Conservation (phyloP, 2,888 invertebrate genomes). For the Volucella inflata region DNA sequence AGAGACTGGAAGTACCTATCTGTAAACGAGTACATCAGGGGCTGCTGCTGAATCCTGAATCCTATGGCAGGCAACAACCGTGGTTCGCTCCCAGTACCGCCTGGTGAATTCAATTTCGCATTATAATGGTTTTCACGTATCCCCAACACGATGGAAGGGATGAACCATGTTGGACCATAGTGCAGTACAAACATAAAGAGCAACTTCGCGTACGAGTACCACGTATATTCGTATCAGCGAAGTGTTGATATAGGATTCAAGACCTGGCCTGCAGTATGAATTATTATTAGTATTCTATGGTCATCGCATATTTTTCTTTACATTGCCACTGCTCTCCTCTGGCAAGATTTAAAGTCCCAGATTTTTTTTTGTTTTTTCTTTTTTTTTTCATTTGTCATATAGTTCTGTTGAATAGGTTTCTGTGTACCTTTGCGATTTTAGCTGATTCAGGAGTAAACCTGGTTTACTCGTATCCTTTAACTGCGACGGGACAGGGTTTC, state of each 20-base stretch:
- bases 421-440: constrained; percentile 42
- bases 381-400: not conserved
- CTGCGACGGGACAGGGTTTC: constrained; percentile 11
- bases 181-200: constrained; percentile 1
- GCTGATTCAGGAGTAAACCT: constrained; percentile 45
- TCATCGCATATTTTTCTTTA: constrained; percentile 60
- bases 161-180: constrained; percentile 42
- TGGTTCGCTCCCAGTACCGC: constrained; percentile 39
- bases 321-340: not conserved
- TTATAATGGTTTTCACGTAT: constrained; percentile 74
- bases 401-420: not conserved
- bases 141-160: constrained; percentile 15
- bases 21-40: constrained; percentile 34
- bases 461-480: not conserved
- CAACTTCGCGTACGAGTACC: constrained; percentile 17
- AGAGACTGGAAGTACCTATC: no score
- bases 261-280: constrained; percentile 62
- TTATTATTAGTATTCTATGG: constrained; percentile 72
- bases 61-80: constrained; percentile 29
- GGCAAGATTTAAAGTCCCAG: constrained; percentile 23
- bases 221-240: constrained; percentile 24
- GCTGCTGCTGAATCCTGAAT: not conserved
- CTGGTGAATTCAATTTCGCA: constrained; percentile 70
- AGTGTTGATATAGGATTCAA: constrained; percentile 70
- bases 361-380: constrained; percentile 11